Evolutionary conservation across 1,140 invertebrate genomes (phyloP).

Genomic region (Drosophila kohkoa): DNA sequence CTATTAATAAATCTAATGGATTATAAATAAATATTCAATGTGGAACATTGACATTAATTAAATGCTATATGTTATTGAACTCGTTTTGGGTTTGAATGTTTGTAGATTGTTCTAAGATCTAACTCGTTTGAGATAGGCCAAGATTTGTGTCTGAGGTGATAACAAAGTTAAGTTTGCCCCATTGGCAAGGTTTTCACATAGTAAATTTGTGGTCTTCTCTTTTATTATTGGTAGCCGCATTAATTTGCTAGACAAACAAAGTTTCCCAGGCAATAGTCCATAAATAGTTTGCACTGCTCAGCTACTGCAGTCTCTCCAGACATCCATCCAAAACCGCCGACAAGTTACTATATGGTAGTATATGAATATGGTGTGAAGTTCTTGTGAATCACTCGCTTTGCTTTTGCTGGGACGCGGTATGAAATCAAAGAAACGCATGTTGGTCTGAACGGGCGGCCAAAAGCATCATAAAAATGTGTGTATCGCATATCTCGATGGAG

Average conservation of each 20-base stretch:
- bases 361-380: constrained; percentile 62
- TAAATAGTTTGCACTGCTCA: constrained; percentile 75
- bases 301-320: constrained; percentile 57
- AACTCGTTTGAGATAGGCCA: constrained; percentile 1
- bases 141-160: neutral
- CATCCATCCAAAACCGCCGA: neutral
- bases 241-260: constrained; percentile 74
- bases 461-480: constrained; percentile 71
- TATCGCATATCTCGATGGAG: constrained; percentile 38
- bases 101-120: neutral
- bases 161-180: constrained; percentile 3
- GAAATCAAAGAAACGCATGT: constrained; percentile 7
- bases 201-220: constrained; percentile 22
- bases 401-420: neutral
- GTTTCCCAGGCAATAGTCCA: constrained; percentile 51
- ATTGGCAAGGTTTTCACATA: constrained; percentile 5
- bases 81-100: neutral
- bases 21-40: neutral
- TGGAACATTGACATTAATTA: neutral
- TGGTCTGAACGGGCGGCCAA: constrained; percentile 44
- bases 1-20: neutral
- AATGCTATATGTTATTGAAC: neutral
- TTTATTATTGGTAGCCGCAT: constrained; percentile 60
- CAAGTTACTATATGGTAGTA: neutral
- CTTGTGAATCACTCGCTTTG: constrained; percentile 69